Evolutionary conservation across 92 coral and sea anemone genomes (phyloP).

Genomic region (Porites rus): DNA sequence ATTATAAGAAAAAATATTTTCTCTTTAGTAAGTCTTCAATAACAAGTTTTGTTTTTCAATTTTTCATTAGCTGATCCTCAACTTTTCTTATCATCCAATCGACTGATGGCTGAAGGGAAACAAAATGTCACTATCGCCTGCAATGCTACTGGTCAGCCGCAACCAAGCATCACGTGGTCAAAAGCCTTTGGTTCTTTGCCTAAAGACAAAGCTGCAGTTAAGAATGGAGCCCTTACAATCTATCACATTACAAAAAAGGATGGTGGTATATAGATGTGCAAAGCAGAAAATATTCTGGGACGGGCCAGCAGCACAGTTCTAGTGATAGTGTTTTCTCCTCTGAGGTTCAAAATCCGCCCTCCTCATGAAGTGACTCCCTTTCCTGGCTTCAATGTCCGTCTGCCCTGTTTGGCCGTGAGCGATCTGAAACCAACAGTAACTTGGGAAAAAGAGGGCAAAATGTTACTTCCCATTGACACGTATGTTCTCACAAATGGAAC

Average conservation of each 20-base stretch:
- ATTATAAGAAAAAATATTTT: too few relatives aligned
- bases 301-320: neutral
- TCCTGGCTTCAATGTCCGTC: too few relatives aligned
- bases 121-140: too few relatives aligned
- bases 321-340: neutral
- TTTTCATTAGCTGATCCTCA: too few relatives aligned
- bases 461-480: neutral
- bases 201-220: neutral
- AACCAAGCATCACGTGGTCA: neutral
- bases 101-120: too few relatives aligned
- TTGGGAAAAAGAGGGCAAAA: neutral
- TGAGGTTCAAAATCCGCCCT: neutral
- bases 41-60: too few relatives aligned
- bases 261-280: neutral
- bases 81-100: too few relatives aligned
- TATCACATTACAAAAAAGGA: neutral
- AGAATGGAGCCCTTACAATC: neutral
- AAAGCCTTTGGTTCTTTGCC: neutral
- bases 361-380: neutral
- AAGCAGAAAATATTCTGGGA: neutral
- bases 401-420: neutral
- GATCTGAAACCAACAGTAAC: neutral
- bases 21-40: too few relatives aligned
- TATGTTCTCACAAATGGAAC: slow-evolving; percentile 32
- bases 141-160: too few relatives aligned